Evolutionary conservation across 2,113 vertebrate species (phyloP).

Genomic region (Pitta sordida): DNA sequence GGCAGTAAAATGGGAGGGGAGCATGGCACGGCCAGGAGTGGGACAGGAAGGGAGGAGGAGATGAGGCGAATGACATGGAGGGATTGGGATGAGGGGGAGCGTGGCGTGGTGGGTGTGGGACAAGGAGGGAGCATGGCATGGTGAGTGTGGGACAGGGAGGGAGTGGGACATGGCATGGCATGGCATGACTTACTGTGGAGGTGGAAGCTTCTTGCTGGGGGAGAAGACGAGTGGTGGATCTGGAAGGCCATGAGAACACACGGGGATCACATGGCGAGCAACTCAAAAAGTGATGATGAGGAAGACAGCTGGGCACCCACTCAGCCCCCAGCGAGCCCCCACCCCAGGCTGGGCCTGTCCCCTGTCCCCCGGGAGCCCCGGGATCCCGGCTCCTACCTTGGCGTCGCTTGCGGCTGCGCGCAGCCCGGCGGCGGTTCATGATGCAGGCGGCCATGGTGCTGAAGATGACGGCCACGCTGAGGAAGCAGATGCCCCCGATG

Average conservation of each 20-base stretch:
- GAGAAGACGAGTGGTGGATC: slow-evolving; percentile 78
- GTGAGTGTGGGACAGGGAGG: too few species aligned
- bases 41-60: too few species aligned
- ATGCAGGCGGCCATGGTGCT: slow-evolving; percentile 85
- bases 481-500: slow-evolving; percentile 89
- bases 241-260: slow-evolving; percentile 69
- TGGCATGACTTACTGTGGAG: slow-evolving; percentile 70
- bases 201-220: slow-evolving; percentile 66
- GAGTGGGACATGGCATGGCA: not conserved
- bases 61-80: not conserved
- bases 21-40: too few species aligned
- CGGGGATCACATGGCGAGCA: slow-evolving; percentile 30
- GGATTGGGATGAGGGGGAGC: not conserved
- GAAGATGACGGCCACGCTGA: slow-evolving; percentile 85
- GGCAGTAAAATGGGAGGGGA: too few species aligned
- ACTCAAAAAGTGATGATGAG: not conserved
- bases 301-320: fast-evolving
- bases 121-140: not conserved
- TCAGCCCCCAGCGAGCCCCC: not conserved
- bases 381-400: slow-evolving; percentile 56
- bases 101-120: not conserved
- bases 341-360: not conserved
- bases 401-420: slow-evolving; percentile 59
- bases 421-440: slow-evolving; percentile 82
- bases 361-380: not conserved